Evolutionary conservation across 2,797 vertebrate genomes (phyloP).

Genomic region (Poecile montanus): DNA sequence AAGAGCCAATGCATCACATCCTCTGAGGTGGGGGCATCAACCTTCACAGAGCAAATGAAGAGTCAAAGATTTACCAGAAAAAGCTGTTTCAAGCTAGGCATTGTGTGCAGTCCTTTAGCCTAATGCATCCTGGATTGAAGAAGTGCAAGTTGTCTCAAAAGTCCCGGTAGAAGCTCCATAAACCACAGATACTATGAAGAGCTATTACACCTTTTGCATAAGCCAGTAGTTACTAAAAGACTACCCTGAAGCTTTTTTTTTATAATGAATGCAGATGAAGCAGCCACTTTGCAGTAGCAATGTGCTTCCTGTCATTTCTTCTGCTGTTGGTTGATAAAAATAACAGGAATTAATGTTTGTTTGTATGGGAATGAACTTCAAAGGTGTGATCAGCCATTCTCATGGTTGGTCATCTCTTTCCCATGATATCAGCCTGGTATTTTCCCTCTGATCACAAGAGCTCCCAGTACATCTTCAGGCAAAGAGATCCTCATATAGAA

Average conservation of each 20-base stretch:
- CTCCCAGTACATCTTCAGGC: neutral
- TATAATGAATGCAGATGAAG: neutral
- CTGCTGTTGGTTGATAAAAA: neutral
- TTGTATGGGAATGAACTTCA: neutral
- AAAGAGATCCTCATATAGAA: neutral
- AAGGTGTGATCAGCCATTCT: neutral
- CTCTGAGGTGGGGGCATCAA: neutral
- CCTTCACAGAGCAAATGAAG: neutral
- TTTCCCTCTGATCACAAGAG: neutral
- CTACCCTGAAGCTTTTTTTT: neutral
- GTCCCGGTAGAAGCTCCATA: neutral
- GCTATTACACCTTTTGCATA: neutral
- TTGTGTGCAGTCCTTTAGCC: neutral
- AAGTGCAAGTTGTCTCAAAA: neutral
- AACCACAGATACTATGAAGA: neutral
- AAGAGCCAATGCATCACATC: neutral
- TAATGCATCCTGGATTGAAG: neutral
- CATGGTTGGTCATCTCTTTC: neutral
- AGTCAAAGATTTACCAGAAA: neutral
- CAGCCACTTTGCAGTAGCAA: neutral
- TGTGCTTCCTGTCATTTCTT: neutral
- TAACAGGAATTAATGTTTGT: neutral
- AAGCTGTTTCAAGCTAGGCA: neutral
- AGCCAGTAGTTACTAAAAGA: neutral
- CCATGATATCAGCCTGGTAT: neutral